Percentiles rank a stretch among this genome's conserved stretches.
Conservation (phyloP, 1,140 invertebrate species). For the Drosophila gunungcola region DNA sequence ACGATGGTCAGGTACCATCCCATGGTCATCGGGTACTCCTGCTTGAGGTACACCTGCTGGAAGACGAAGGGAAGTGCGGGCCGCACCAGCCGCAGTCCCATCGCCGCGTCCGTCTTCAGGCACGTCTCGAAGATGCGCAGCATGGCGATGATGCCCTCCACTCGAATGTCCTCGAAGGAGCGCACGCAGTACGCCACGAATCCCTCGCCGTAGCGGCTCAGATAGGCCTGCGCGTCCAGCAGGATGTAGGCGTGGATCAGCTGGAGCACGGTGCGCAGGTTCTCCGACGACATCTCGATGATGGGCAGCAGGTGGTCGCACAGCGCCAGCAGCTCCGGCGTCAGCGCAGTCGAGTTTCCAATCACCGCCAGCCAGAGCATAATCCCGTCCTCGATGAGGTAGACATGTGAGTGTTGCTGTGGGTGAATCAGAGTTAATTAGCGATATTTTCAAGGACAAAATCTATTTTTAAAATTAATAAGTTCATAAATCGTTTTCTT, state of each 20-base stretch:
- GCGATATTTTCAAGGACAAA: too few relatives aligned
- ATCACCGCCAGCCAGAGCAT: conserved; percentile 95
- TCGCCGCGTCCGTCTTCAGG: conserved; percentile 87
- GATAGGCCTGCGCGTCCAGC: conserved; percentile 91
- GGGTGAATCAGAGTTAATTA: conserved; percentile 59
- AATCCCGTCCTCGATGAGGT: conserved; percentile 96
- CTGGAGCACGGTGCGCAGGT: conserved; percentile 90
- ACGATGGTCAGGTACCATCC: conserved; percentile 91
- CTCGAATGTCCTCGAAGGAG: conserved; percentile 91
- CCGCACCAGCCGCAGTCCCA: conserved; percentile 88
- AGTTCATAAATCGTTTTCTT: too few relatives aligned
- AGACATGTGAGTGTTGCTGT: conserved; percentile 92
- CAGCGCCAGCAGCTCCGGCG: conserved; percentile 89
- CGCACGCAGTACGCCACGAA: conserved; percentile 89
- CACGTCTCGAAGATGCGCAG: conserved; percentile 91
- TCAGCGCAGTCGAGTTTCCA: conserved; percentile 89
- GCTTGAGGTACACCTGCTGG: conserved; percentile 88
- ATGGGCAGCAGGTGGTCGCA: conserved; percentile 91
- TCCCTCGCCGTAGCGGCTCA: conserved; percentile 89
- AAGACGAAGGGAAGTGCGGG: conserved; percentile 88
- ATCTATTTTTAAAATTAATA: too few relatives aligned
- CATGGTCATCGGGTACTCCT: conserved; percentile 90
- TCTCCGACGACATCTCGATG: conserved; percentile 92
- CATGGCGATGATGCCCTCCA: conserved; percentile 91
- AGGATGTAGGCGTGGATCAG: conserved; percentile 94